Base-by-base conservation (phyloP, 1,140 invertebrate genomes). In the Penaeus japonicus region DNA sequence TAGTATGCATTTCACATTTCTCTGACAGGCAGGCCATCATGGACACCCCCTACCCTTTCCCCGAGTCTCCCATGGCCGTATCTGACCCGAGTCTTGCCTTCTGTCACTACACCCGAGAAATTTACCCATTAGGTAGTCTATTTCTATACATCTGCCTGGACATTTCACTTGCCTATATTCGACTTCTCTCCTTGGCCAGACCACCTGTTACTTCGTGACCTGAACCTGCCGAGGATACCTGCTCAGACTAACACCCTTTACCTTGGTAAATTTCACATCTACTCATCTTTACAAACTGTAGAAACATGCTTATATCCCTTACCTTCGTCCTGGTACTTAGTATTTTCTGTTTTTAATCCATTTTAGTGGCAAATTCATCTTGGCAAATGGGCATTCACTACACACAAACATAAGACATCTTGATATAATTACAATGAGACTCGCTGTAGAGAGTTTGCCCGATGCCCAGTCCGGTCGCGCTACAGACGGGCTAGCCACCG, bases 341-440 rank as follows among this genome's bases (percentile, higher is more conserved):
- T 86, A 79, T 79, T 80, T 79, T 80, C 75, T 35, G 55, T 55
- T 79, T 86, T 86, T 86, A 86, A 79, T 79, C 84, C 84, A 86
- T 86, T 57, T 79, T 86, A 80, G 22, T 77, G 84, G 84, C 79
- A 80, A 39, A 65, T 79, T 86, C 84, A 79, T 86, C 75, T 62
- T 86, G 75, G 47, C 77, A 59, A 59, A 62, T 55, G 59, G 75
- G 54, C 84, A 86, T 86, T 86, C 77, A 79, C 84, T 78, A 39
- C 84, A 62, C 84, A 86, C 84, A 78, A 86, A 86, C 84, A 79
- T 62, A 78, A 86, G 84, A 86, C 75, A 86, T 78, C 84, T 86
- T 62, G 84, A 70, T 79, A 79, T 86, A 86, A 86, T 86, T 79
- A 86, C 84, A 86, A 55, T 79, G 84, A 79, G 84, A 86, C 84